Evolutionary conservation across 2,797 vertebrate species (phyloP), one percentile per base, ranked within the genome.

Genomic region (Tadarida brasiliensis): DNA sequence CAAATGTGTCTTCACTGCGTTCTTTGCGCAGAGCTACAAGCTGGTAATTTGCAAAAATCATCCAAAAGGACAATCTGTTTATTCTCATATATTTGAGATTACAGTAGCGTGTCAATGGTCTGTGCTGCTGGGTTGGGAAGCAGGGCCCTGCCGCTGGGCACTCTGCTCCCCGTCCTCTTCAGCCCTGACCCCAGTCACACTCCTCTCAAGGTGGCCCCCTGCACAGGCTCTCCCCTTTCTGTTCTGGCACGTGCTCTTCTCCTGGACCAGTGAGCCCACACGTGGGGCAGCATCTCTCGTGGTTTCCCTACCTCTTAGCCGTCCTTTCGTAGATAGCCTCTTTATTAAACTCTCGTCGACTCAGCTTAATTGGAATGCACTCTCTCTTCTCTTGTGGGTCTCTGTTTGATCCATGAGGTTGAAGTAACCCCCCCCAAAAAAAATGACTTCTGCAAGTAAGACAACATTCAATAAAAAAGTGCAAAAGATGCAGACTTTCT

Each of bases 101-200:
- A 28, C 4, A 47, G 20, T 39, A 26, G 28, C 10, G 12, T 20
- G 30, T 81, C 11, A 19, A 7, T 95, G 67, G 14, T 67, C 85
- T 67, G 59, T 61, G 39, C 44, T 22, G 5, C 6, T 1, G 4
- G 17, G 11, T 1, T 33, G 30, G 59, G 22, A 44, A 35, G 57
- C 20, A 74, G 67, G 11, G 8, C 9, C 1, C 28, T 7, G 2
- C 7, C 4, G 2, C 17, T 67, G 5, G 6, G 26, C 6, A 26
- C 47, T 56, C 49, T 77, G 16, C 17, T 19, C 33, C 6, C 33
- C 5, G 2, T 17, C 59, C 11, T 59, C 56, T 78, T n/a, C 26
- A 80, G 47, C 17, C 24, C 57, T 24, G 26, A 59, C 7, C 14
- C 10, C 51, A 30, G 35, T 71, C 65, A 63, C 9, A 76, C 3